phyloP scores from a whole-genome alignment of 1,140 invertebrate species.

The Gonatopus flavifemur region DNA sequence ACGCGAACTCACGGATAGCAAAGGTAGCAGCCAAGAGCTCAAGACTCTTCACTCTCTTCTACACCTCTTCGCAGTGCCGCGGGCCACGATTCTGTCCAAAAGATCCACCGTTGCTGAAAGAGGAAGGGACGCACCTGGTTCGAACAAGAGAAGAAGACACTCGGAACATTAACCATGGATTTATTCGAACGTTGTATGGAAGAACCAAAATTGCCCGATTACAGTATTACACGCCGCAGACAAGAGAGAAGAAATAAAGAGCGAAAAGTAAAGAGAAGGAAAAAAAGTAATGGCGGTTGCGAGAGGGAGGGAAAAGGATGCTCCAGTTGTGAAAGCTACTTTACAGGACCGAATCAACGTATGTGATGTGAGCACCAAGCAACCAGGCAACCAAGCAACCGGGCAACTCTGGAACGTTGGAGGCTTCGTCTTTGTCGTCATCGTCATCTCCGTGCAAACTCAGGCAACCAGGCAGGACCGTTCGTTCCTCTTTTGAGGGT shows the following conservation, averaged over 20 bases:
- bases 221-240: constrained; percentile 46
- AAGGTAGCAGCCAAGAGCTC: constrained; percentile 24
- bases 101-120: too few relatives aligned
- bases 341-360: constrained; percentile 31
- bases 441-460: constrained; percentile 27
- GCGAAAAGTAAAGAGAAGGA: not conserved
- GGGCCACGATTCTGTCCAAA: not conserved
- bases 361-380: constrained; percentile 36
- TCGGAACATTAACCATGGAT: constrained; percentile 52
- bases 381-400: constrained; percentile 30
- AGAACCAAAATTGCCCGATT: constrained; percentile 55
- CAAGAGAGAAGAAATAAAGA: constrained; percentile 20
- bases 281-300: not conserved
- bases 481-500: constrained; percentile 56
- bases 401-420: too few relatives aligned
- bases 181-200: constrained; percentile 51
- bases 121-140: constrained; percentile 1
- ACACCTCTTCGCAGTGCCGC: constrained; percentile 1
- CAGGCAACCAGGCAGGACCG: constrained; percentile 37
- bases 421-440: too few relatives aligned
- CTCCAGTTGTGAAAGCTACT: constrained; percentile 49
- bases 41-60: not conserved
- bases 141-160: constrained; percentile 16
- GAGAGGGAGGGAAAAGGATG: not conserved
- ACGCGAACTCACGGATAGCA: constrained; percentile 48